A percentile compares a stretch with the other conserved stretches of the same genome.
phyloP scores from a whole-genome alignment of 2,797 vertebrate genomes.

The Sebastes oblongus region DNA sequence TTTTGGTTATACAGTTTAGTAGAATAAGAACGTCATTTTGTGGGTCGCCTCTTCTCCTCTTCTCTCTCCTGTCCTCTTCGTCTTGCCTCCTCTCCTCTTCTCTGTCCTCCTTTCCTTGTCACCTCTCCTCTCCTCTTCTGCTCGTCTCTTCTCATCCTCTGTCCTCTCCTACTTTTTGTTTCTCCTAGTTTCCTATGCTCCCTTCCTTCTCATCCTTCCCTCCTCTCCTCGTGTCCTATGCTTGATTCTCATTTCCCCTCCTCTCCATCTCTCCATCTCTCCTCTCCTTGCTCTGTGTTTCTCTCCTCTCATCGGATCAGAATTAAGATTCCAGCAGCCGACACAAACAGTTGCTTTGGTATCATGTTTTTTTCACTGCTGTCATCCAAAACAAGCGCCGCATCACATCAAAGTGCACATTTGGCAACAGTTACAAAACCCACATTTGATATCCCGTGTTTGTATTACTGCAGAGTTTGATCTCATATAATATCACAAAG shows the following conservation, averaged over 20 bases:
- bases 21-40: no score
- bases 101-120: background rate
- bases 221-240: background rate
- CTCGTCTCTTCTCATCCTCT: no score
- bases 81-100: background rate
- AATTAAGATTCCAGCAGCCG: background rate
- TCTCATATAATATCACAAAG: constrained; percentile 30
- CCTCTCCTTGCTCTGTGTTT: background rate
- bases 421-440: constrained; percentile 20
- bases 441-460: constrained; percentile 26
- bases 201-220: background rate
- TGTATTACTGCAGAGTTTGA: constrained; percentile 26
- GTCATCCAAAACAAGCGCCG: constrained; percentile 15
- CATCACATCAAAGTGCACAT: constrained; percentile 28
- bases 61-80: background rate
- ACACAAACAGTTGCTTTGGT: background rate
- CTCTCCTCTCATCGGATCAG: background rate
- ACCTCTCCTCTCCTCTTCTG: background rate
- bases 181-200: background rate
- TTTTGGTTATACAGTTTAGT: no score
- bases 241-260: background rate
- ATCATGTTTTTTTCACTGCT: background rate
- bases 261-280: background rate
- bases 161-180: background rate
- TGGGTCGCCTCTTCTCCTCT: background rate